Base-by-base conservation (phyloP, 1,140 invertebrate species). In the Formica exsecta region DNA sequence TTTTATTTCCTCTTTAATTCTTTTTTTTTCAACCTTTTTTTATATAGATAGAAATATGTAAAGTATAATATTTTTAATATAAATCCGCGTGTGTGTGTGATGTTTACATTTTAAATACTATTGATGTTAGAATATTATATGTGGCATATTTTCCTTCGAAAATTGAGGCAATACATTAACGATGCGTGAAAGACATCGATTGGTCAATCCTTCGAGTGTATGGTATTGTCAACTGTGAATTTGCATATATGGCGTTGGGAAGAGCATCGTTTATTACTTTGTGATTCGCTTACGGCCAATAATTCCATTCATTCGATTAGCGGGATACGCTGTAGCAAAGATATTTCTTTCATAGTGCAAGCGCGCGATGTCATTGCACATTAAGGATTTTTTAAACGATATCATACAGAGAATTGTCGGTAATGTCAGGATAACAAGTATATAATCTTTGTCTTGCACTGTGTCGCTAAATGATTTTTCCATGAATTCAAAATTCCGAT, bases 231-330 rank as follows among this genome's bases (percentile, higher is more conserved):
- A 88, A 86, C 85, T 57, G 74, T 59, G 57, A 84, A 90, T 91
- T 91, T 91, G 87, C 89, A 90, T 90, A 89, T 44, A 66, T 9
- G 36, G 77, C 36, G 32, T 81, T 81, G 36, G 36, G 22, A 22
- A 0, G 22, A 22, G 22, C 22, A 22, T n/a, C 66, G 22, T 73
- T 81, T 73, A 81, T 81, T 73, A 13, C 32, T 79, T 79, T n/a
- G 75, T 64, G 29, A 79, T 51, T 81, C 36, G 57, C 65, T 80
- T 61, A 59, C 62, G 25, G 44, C 77, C 22, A 44, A 81, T 68
- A 81, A 59, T 81, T 73, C 22, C 25, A 61, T 73, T 73, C 36
- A 36, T 71, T 73, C 16, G 29, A 61, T 81, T 61, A 73, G 41
- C 32, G 51, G 48, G 36, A 71, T 32, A 68, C 25, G 25, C n/a